Conservation (phyloP, 2,113 vertebrate species). For the Harpagus bidentatus region DNA sequence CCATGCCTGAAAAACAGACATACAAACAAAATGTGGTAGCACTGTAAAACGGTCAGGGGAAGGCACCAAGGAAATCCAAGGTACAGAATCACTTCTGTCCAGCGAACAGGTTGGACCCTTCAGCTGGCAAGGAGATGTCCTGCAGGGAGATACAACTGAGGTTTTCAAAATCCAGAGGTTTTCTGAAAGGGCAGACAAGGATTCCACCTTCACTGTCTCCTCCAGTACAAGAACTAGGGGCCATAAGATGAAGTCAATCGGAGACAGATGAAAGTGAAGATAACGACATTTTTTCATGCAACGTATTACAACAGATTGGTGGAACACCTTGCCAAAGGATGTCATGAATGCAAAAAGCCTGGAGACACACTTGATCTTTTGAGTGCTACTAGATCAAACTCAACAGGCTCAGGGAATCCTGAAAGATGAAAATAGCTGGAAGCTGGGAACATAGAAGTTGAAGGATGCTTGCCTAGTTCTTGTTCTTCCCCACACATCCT, state of each 20-base stretch:
- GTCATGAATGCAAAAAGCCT: neutral
- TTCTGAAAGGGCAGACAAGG: fast-evolving
- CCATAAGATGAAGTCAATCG: neutral
- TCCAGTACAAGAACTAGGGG: neutral
- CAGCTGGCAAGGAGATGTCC: neutral
- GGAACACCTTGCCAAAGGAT: neutral
- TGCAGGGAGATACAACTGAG: neutral
- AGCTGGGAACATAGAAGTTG: neutral
- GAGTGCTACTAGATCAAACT: neutral
- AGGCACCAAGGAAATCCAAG: neutral
- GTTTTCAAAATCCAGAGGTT: neutral
- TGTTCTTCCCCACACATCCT: neutral
- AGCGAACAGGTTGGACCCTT: neutral
- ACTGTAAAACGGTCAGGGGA: neutral
- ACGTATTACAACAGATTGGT: neutral
- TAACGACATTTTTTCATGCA: neutral
- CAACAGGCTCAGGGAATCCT: neutral
- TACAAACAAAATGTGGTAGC: neutral
- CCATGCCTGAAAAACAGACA: neutral
- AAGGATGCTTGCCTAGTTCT: neutral
- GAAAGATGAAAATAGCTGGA: neutral
- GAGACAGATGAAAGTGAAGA: neutral
- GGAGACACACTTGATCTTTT: neutral
- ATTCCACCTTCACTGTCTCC: neutral
- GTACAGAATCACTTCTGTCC: neutral